These are phyloP conservation scores for Myrmecophaga tridactyla DNA, from an alignment of 2,113 vertebrate species.

Conservation along the genomic window DNA sequence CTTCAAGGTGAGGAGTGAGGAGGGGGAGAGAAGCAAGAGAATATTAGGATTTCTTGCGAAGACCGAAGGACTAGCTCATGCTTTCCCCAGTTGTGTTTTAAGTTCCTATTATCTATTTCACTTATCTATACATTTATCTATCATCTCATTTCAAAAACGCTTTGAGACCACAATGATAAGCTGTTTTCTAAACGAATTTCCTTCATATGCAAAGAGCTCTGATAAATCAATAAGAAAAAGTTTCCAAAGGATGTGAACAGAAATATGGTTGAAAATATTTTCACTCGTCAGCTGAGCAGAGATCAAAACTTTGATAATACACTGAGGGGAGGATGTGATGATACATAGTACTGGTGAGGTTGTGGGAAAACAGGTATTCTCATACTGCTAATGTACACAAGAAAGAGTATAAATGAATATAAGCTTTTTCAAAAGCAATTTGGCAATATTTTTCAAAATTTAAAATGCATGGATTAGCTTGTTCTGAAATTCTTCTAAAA, in stretches of 20 bases:
- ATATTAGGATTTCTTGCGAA: background rate
- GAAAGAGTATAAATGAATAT: too few relatives aligned
- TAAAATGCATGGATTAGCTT: background rate
- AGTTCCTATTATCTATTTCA: background rate
- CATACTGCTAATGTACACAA: background rate
- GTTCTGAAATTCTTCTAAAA: background rate
- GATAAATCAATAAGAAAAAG: background rate
- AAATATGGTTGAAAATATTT: constrained; percentile 23
- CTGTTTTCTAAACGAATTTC: background rate
- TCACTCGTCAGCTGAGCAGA: background rate
- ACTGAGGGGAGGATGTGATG: background rate
- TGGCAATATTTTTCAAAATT: background rate
- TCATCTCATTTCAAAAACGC: background rate
- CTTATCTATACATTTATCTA: background rate
- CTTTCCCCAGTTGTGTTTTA: background rate
- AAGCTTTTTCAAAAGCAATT: background rate
- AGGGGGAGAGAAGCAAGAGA: background rate
- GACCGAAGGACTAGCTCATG: background rate
- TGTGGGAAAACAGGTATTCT: background rate
- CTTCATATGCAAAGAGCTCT: background rate
- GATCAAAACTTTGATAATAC: background rate
- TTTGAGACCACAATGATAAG: background rate
- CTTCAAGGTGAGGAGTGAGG: background rate
- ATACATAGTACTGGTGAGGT: background rate
- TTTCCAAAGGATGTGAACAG: background rate